Evolutionary conservation across 1,140 invertebrate genomes (phyloP).

Genomic region (Phthorimaea operculella): DNA sequence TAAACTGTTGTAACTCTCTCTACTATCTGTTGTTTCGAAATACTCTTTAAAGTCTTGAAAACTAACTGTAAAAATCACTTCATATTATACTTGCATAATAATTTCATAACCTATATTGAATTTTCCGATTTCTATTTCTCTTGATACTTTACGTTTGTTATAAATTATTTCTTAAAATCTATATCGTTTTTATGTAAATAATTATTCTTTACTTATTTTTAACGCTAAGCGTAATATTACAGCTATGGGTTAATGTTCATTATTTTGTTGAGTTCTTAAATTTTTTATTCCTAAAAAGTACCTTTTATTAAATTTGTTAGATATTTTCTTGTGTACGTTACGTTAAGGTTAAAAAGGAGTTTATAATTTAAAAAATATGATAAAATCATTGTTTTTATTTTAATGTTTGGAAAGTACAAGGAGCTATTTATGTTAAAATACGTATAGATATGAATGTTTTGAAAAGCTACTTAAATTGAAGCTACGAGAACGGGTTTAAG

Average conservation of each 20-base stretch:
- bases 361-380: conserved; percentile 30
- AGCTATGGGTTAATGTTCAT: conserved; percentile 28
- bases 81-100: not conserved
- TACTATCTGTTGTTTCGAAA: not conserved
- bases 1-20: conserved; percentile 7
- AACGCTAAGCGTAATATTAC: conserved; percentile 22
- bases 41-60: not conserved
- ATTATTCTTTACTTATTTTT: conserved; percentile 20
- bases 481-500: conserved; percentile 43
- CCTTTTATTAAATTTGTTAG: conserved; percentile 46
- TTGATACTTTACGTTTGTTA: conserved; percentile 4
- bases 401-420: conserved; percentile 41
- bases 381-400: conserved; percentile 36
- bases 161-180: conserved; percentile 10
- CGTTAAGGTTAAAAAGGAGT: conserved; percentile 33
- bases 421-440: conserved; percentile 28
- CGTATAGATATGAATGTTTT: conserved; percentile 21
- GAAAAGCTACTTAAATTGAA: conserved; percentile 40
- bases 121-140: not conserved
- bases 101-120: not conserved
- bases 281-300: conserved; percentile 61
- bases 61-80: conserved; percentile 2
- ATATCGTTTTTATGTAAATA: conserved; percentile 24
- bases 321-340: conserved; percentile 35
- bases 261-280: conserved; percentile 59